These are phyloP conservation scores for Mesoligia furuncula DNA, from an alignment of 2,888 invertebrate genomes.

Conservation along the genomic window DNA sequence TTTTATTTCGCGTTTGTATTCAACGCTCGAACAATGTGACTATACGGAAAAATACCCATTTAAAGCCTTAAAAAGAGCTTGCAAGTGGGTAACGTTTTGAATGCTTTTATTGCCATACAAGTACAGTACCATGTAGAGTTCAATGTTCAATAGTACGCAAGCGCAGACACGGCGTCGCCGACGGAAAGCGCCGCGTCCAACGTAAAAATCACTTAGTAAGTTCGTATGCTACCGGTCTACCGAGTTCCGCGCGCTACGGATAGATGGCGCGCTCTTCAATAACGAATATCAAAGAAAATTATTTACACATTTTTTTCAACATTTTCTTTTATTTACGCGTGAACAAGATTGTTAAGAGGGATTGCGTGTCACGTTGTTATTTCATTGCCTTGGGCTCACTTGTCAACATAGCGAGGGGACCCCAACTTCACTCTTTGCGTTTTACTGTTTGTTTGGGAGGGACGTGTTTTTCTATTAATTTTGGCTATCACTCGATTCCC, in stretches of 20 bases:
- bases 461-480: constrained; percentile 51
- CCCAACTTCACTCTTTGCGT: constrained; percentile 35
- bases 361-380: constrained; percentile 70
- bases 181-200: constrained; percentile 56
- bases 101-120: constrained; percentile 45
- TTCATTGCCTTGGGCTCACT: constrained; percentile 66
- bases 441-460: constrained; percentile 39
- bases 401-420: constrained; percentile 45
- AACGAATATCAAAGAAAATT: neutral
- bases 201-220: constrained; percentile 65
- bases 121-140: constrained; percentile 37
- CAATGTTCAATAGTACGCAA: constrained; percentile 45
- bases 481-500: constrained; percentile 3
- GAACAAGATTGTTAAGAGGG: constrained; percentile 43
- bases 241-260: constrained; percentile 74
- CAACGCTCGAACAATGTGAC: constrained; percentile 32
- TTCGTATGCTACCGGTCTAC: constrained; percentile 64
- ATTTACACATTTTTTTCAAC: constrained; percentile 2
- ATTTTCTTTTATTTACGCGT: constrained; percentile 42
- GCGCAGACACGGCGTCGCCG: constrained; percentile 65
- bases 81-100: constrained; percentile 34
- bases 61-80: constrained; percentile 40
- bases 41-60: constrained; percentile 28
- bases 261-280: constrained; percentile 81
- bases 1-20: constrained; percentile 37